Base-by-base conservation (phyloP, 2,797 vertebrate species). In the Gadopsis bispinosus region DNA sequence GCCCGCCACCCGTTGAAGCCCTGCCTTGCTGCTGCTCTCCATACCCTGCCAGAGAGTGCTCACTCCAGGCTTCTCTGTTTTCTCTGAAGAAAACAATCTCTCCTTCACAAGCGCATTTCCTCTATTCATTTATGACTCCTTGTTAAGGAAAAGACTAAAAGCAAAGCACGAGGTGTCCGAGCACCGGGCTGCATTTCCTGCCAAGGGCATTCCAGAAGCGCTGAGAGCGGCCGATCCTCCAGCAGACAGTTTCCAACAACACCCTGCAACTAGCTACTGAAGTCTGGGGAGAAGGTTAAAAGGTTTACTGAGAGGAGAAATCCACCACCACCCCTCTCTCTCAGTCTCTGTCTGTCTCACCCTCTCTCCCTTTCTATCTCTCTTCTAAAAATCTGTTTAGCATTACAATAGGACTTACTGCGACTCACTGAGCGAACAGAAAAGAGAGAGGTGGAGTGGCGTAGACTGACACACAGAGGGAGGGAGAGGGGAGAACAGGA, bases 371-470 rank as follows among this genome's bases (percentile, higher is more conserved):
- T 22, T 9, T 51, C 90, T 77, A 86, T 94, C 94, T 92, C 93
- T 91, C 92, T 93, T 86, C 92, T 75, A 81, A 93, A 77, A 90
- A 83, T 94, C 87, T 83, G 94, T 97, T 98, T 97, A 97, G 95
- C 97, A 98, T 98, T 94, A 98, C 96, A 97, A 97, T 96, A 93
- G 95, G 92, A 94, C 95, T 95, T 95, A 93, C 93, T 93, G 93
- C 95, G 96, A 96, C 93, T 95, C 95, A 95, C 87, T 95, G 97
- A 92, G 94, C 95, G 88, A 83, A 88, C 94, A 97, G 96, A 97
- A 96, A 93, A 47, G 92, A 79, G 70, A 56, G 62, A 41, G 55
- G 10, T 8, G 48, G 54, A 59, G 60, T 10, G 70, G 19, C 50
- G 5, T 17, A 48, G 65, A 35, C 35, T 2, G 53, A 50, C 67